Evolutionary conservation across 23 tunicate species (phyloP).

Genomic region (Clavelina lepadiformis): DNA sequence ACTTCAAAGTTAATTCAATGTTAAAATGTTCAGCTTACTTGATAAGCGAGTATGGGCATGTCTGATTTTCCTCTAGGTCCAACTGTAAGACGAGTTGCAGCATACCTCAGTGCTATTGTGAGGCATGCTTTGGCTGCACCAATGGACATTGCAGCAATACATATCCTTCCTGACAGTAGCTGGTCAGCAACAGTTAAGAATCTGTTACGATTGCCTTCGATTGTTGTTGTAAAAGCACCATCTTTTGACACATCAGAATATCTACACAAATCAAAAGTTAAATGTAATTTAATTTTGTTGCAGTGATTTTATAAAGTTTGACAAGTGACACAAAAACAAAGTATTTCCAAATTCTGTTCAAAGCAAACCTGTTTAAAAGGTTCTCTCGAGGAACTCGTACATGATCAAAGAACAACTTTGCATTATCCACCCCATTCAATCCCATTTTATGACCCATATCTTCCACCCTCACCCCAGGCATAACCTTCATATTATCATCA

Average conservation of each 20-base stretch:
- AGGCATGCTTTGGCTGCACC: conserved; percentile 92
- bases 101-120: conserved; percentile 82
- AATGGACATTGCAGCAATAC: conserved; percentile 93
- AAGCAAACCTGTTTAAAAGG: conserved; percentile 59
- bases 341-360: background rate
- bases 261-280: conserved; percentile 9
- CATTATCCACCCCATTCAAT: conserved; percentile 93
- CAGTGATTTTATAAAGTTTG: background rate
- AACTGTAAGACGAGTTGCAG: conserved; percentile 89
- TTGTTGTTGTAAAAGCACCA: conserved; percentile 70
- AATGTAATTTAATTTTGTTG: background rate
- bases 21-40: conserved; percentile 30
- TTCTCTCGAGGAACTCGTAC: conserved; percentile 96
- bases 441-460: conserved; percentile 99
- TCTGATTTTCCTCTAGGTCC: conserved; percentile 93
- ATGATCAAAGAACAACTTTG: conserved; percentile 82
- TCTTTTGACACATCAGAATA: conserved; percentile 86
- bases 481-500: conserved; percentile 82
- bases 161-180: conserved; percentile 87
- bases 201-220: conserved; percentile 73
- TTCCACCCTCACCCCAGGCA: conserved; percentile 84
- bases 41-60: conserved; percentile 87
- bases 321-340: background rate
- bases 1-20: too few species aligned
- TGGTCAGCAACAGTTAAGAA: conserved; percentile 95